Percentiles rank a stretch among this genome's conserved stretches.
Evolutionary conservation across 2,797 vertebrate genomes (phyloP).

Genomic region (Alcedo atthis): DNA sequence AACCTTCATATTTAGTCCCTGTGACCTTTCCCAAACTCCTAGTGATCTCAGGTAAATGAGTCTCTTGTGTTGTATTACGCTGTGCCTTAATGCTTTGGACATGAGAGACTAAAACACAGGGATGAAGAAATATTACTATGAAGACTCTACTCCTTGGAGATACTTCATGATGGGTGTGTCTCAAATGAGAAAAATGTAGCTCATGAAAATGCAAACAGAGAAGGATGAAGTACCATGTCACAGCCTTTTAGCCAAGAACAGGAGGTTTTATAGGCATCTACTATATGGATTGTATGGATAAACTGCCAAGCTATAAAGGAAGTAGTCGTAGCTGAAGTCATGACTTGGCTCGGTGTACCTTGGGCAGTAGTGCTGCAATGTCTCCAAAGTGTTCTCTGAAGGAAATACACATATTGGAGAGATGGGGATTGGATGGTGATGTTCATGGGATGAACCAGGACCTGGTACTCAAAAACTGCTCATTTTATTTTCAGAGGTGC

Average conservation of each 20-base stretch:
- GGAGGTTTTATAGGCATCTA: not conserved
- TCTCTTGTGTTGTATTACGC: not conserved
- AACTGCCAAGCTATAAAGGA: not conserved
- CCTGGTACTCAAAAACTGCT: not conserved
- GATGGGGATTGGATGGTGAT: not conserved
- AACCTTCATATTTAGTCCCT: not conserved
- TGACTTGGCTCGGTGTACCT: not conserved
- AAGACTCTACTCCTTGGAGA: not conserved
- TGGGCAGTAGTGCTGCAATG: not conserved
- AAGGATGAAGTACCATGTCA: not conserved
- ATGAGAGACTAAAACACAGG: not conserved
- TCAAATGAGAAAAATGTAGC: not conserved
- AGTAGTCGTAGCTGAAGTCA: not conserved
- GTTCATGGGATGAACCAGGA: not conserved
- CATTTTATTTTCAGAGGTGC: not conserved
- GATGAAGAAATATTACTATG: not conserved
- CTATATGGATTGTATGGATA: rapidly evolving
- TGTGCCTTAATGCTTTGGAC: not conserved
- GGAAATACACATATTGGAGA: not conserved
- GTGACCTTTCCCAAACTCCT: not conserved
- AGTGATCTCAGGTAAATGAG: not conserved
- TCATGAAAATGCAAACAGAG: not conserved
- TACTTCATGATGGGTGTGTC: not conserved
- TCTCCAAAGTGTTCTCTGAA: not conserved
- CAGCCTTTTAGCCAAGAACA: not conserved